Conservation (phyloP, 2,113 vertebrate species). For the Spea bombifrons region DNA sequence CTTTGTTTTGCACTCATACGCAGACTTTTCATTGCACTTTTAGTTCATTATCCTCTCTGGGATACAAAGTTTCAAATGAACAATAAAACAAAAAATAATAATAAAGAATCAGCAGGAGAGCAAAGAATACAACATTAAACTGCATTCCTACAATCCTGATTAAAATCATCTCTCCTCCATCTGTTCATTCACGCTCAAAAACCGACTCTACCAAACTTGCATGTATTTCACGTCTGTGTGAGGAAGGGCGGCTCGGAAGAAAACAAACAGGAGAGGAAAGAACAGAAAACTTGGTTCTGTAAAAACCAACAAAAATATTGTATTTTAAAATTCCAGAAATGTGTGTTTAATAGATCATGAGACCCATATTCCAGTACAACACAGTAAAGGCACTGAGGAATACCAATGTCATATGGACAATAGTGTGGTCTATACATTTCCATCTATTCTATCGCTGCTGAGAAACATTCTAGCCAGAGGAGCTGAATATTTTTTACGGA, state of each 20-base stretch:
- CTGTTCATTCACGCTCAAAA: slow-evolving; percentile 17
- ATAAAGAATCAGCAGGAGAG: slow-evolving; percentile 23
- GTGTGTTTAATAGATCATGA: too few relatives aligned
- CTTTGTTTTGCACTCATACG: too few relatives aligned
- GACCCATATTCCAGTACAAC: background rate
- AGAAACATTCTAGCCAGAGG: too few relatives aligned
- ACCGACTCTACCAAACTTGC: slow-evolving; percentile 16
- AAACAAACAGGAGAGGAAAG: background rate
- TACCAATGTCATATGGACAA: too few relatives aligned
- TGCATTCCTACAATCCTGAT: slow-evolving; percentile 24
- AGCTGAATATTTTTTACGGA: too few relatives aligned
- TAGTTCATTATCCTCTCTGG: too few relatives aligned
- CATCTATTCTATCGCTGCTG: too few relatives aligned
- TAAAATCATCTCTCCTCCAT: slow-evolving; percentile 25
- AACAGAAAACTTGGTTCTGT: background rate
- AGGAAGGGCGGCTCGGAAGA: background rate
- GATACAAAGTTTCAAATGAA: too few relatives aligned
- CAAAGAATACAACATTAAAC: slow-evolving; percentile 14
- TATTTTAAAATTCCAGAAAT: too few relatives aligned
- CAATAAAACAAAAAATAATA: slow-evolving; percentile 3
- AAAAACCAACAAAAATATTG: background rate
- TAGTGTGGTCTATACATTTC: too few relatives aligned
- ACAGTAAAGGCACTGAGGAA: background rate
- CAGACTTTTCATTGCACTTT: too few relatives aligned
- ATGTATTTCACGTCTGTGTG: slow-evolving; percentile 24